Evolutionary conservation across 2,888 invertebrate genomes (phyloP), one percentile per base, ranked within the genome.

Genomic region (Drosophila mimica): DNA sequence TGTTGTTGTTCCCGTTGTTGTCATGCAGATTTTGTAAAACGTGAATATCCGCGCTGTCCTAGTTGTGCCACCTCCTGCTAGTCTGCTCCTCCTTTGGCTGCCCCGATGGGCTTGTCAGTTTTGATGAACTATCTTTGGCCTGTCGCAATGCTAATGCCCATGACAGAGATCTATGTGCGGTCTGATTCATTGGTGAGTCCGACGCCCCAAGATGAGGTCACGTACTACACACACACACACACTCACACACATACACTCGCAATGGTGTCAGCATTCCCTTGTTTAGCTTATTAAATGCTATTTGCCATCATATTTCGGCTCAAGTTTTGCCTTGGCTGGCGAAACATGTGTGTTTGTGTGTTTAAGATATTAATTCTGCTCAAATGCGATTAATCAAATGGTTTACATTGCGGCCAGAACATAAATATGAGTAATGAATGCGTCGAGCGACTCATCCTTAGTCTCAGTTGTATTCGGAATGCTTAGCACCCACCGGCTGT

Each of bases 81-180:
- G 65, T 58, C 68, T 72, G 66, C 74, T n/a, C n/a, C 74, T 46
- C 15, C 75, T 69, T 53, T 66, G 70, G 64, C 73, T 8, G 8
- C 8, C n/a, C 74, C 64, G 84, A 88, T 79, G 85, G 82, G 82
- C 76, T 88, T 89, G 85, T 82, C 84, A 84, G 84, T 88, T 84
- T 88, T 85, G 90, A 85, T 88, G 88, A 89, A 85, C 90, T 89
- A 88, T 84, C 77, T 75, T 72, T 68, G 76, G 64, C 36, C 49
- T 71, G 73, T 67, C 71, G 72, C 68, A 89, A 78, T 83, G 88
- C 88, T 79, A 88, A 83, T 88, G 82, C 88, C 82, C 64, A 74
- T 85, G 84, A 73, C 88, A 81, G 76, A 79, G 84, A 85, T 89
- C 88, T 84, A 81, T 89, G 85, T 84, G 84, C 82, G 84, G 88